Conservation (phyloP, 1,140 invertebrate species). For the Phthorimaea operculella region DNA sequence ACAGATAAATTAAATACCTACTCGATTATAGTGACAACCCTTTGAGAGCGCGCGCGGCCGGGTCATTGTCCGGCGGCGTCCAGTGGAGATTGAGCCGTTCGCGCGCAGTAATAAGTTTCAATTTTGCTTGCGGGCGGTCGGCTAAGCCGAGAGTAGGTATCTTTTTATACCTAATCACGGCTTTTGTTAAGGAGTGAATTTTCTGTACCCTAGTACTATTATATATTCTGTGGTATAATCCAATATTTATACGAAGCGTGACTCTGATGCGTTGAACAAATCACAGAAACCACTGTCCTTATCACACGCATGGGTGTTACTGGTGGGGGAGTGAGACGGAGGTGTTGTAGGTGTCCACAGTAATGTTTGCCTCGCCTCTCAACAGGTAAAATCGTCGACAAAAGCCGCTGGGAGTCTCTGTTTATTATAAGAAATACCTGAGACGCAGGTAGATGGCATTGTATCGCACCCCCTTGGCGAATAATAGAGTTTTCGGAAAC, state of each 20-base stretch:
- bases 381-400: conserved; percentile 60
- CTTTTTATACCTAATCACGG: too few relatives aligned
- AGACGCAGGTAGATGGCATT: conserved; percentile 53
- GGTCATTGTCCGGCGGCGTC: too few relatives aligned
- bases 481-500: conserved; percentile 65
- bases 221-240: too few relatives aligned
- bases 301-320: conserved; percentile 13
- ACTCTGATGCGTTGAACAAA: conserved; percentile 36
- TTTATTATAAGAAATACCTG: conserved; percentile 60
- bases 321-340: conserved; percentile 16
- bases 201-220: too few relatives aligned
- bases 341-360: conserved; percentile 33
- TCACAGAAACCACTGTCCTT: conserved; percentile 25
- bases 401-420: conserved; percentile 55
- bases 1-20: too few relatives aligned
- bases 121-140: too few relatives aligned
- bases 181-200: too few relatives aligned
- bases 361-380: conserved; percentile 50
- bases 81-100: too few relatives aligned
- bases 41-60: too few relatives aligned
- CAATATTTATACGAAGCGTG: conserved; percentile 62
- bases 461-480: conserved; percentile 41
- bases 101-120: too few relatives aligned
- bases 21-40: too few relatives aligned
- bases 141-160: too few relatives aligned